These are phyloP conservation scores for Pomatorhinus ruficollis DNA, from an alignment of 2,113 vertebrate genomes.

Conservation along the genomic window DNA sequence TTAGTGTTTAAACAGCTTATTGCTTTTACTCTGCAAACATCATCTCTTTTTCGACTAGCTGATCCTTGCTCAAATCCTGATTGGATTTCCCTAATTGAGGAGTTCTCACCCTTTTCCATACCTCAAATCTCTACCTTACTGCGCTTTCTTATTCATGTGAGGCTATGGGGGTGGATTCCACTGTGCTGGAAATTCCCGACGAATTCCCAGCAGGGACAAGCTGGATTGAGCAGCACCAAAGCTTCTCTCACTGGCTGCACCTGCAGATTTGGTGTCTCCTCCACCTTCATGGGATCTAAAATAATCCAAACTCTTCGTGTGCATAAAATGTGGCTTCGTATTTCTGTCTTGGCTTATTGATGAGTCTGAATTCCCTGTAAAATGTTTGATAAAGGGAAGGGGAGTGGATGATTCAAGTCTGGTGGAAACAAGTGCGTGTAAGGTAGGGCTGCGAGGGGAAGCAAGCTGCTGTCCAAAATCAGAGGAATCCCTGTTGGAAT, in stretches of 20 bases:
- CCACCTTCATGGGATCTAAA: background rate
- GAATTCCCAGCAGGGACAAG: background rate
- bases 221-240: background rate
- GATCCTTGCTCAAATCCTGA: background rate
- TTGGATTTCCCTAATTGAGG: background rate
- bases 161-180: background rate
- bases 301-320: background rate
- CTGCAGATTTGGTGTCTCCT: background rate
- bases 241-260: background rate
- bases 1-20: background rate
- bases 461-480: background rate
- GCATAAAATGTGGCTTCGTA: background rate
- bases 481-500: accelerated
- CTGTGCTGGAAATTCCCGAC: background rate
- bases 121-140: background rate
- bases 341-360: background rate
- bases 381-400: background rate
- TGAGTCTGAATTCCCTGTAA: background rate
- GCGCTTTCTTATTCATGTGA: background rate
- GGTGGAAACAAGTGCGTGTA: background rate
- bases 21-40: background rate
- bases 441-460: background rate
- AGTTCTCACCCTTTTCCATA: background rate
- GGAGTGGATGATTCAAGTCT: background rate
- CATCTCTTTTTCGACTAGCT: accelerated